A percentile compares a stretch with the other conserved stretches of the same genome.
These are phyloP conservation scores for Epinotia brunnichana DNA, from an alignment of 2,888 invertebrate genomes.

Conservation along the genomic window DNA sequence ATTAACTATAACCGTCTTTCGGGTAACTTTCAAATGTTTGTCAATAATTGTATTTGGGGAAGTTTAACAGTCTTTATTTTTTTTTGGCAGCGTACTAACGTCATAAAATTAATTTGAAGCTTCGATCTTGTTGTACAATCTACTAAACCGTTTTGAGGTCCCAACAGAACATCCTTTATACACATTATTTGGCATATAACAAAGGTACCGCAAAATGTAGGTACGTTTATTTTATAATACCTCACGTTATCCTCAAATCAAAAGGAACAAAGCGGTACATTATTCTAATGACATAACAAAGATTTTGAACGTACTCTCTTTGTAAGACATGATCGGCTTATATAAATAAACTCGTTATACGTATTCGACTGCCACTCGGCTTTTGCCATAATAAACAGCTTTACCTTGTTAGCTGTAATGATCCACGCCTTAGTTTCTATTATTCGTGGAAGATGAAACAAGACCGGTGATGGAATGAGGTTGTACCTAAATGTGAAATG, in stretches of 20 bases:
- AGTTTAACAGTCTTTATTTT: no score
- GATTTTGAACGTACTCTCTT: not conserved
- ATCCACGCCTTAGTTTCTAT: conserved; percentile 29
- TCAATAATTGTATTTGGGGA: no score
- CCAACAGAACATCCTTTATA: no score
- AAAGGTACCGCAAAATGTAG: not conserved
- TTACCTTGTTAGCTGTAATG: conserved; percentile 19
- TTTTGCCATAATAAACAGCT: conserved; percentile 9
- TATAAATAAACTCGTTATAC: conserved; percentile 12
- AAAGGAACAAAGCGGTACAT: not conserved
- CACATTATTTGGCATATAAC: not conserved
- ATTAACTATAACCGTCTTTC: no score
- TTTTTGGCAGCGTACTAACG: no score
- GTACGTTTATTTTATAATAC: not conserved
- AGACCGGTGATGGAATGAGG: not conserved
- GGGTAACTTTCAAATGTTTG: no score
- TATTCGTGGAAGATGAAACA: not conserved
- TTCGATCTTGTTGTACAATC: no score
- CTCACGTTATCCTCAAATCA: not conserved
- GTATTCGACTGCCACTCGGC: conserved; percentile 3
- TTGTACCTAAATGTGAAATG: not conserved
- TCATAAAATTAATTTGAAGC: no score
- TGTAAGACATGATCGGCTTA: not conserved
- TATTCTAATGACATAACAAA: not conserved
- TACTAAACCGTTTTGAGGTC: no score